Evolutionary conservation across 2,113 vertebrate genomes (phyloP).

Genomic region (Vanacampus margaritifer): DNA sequence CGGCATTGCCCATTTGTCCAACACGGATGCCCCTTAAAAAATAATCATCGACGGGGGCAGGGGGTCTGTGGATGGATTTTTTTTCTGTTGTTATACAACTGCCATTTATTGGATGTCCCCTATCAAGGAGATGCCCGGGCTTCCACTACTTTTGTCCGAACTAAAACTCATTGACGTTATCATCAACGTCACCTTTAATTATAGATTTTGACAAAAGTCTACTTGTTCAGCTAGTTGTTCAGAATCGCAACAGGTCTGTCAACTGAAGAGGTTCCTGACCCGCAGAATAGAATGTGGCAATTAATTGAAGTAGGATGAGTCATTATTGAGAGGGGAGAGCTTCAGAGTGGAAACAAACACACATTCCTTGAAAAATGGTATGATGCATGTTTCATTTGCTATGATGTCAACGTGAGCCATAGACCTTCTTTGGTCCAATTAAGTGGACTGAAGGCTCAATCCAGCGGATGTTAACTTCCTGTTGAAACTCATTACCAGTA

Average conservation of each 20-base stretch:
- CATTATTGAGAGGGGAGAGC: slow-evolving; percentile 21
- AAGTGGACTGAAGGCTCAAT: neutral
- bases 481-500: neutral
- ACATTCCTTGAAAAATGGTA: slow-evolving; percentile 19
- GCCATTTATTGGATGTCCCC: too few relatives aligned
- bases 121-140: too few relatives aligned
- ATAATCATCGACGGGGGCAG: too few relatives aligned
- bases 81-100: too few relatives aligned
- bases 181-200: neutral
- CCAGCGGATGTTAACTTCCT: neutral
- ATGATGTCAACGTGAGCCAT: neutral
- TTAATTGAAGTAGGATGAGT: slow-evolving; percentile 58
- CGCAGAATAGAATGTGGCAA: slow-evolving; percentile 36
- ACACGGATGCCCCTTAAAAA: neutral
- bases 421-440: neutral
- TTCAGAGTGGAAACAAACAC: slow-evolving; percentile 13
- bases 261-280: slow-evolving; percentile 45
- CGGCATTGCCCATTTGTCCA: too few relatives aligned
- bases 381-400: slow-evolving; percentile 6
- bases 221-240: neutral
- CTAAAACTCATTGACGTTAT: too few relatives aligned
- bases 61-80: too few relatives aligned
- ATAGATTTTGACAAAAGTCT: neutral
- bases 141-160: too few relatives aligned
- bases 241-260: slow-evolving; percentile 11